Evolutionary conservation across 2,113 vertebrate genomes (phyloP), one percentile per base, ranked within the genome.

Genomic region (Lynx canadensis): DNA sequence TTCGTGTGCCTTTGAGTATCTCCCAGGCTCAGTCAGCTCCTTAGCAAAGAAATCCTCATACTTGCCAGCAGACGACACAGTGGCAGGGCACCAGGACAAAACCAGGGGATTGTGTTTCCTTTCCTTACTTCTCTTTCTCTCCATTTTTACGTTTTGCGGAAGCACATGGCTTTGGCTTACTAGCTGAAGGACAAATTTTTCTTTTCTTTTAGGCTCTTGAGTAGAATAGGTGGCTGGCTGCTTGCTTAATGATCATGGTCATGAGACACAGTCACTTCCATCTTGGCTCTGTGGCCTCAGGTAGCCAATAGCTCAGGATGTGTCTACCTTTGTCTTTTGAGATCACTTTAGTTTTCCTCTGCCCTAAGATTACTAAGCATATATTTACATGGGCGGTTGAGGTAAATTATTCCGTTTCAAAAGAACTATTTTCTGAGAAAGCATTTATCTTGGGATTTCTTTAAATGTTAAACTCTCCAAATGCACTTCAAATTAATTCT

Each of bases 401-500:
- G 36, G 14, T 68, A 94, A 81, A 73, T 55, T 48, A 83, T 94
- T 76, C 73, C 66, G 9, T 96, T 94, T 88, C 38, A 79, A 97
- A 89, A 94, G 48, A 71, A 71, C 36, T 23, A 0, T 84, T 76
- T 97, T 66, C 38, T 25, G 4, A 92, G 41, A 82, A 97, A 93
- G 16, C 27, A 66, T 85, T 97, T 92, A 71, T 71, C 65, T 92
- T 81, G 60, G n/a, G 69, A 48, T 73, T 95, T 95, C 85, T 94
- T 97, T 86, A 71, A 74, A 86, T 93, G 71, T 52, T 96, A 94
- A 94, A 36, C 15, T 60, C 31, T 96, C 31, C 78, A 80, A 93
- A 41, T 92, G 31, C 27, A 85, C 85, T 94, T 92, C 48, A 89
- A 94, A 97, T 73, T 97, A 94, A 92, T 91, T 97, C 80, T 82